phyloP scores from a whole-genome alignment of 2,113 vertebrate genomes.

The Cariama cristata region DNA sequence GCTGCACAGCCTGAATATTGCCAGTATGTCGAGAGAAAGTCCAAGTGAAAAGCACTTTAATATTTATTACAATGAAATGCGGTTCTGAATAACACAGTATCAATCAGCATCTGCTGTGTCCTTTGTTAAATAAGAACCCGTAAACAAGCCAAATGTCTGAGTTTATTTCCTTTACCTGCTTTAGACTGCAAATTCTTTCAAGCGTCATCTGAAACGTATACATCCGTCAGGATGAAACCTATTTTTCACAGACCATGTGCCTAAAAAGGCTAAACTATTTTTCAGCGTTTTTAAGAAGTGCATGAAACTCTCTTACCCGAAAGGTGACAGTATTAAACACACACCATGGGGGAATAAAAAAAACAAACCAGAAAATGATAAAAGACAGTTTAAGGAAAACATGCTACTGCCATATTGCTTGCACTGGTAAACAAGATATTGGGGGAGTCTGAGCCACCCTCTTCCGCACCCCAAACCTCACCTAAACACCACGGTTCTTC shows the following conservation, averaged over 20 bases:
- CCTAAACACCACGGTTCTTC: neutral
- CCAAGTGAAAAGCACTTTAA: neutral
- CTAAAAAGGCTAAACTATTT: neutral
- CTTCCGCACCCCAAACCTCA: neutral
- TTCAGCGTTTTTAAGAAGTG: neutral
- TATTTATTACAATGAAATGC: neutral
- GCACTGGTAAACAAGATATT: fast-evolving
- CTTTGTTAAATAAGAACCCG: neutral
- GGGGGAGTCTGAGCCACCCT: no score
- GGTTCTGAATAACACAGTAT: neutral
- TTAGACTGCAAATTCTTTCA: neutral
- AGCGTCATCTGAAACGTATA: neutral
- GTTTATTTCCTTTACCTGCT: neutral
- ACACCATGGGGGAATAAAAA: neutral
- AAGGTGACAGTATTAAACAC: neutral
- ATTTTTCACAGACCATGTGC: neutral
- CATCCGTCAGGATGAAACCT: neutral
- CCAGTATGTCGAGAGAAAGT: neutral
- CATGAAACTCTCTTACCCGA: neutral
- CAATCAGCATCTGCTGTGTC: neutral
- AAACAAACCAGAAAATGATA: neutral
- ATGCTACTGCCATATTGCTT: neutral
- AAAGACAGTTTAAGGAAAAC: neutral
- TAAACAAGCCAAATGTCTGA: neutral
- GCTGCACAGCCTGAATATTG: neutral